Evolutionary conservation across 2,888 invertebrate genomes (phyloP), one percentile per base, ranked within the genome.

Genomic region (Polylopha cassiicola): DNA sequence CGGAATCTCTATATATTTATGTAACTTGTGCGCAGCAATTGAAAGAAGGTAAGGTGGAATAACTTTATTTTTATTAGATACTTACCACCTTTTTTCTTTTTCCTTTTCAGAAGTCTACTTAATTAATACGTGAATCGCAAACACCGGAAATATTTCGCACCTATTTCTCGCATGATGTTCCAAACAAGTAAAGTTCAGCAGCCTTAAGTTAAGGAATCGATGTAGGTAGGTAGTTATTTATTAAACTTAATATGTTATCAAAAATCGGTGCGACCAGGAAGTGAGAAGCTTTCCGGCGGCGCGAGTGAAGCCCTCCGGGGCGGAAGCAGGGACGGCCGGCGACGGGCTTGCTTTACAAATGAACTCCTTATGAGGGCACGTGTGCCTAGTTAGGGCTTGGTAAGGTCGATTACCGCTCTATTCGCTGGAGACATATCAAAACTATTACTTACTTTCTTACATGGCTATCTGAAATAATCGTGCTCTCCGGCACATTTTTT

Each of bases 341-440:
- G 71, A 74, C 78, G 65, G 62, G 68, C 71, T 61, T 75, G 79
- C 75, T 75, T 79, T 81, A 82, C 79, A 79, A 84, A 84, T 78
- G 70, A 70, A 74, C 62, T 55, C 61, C 65, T 79, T 79, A 79
- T 75, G 76, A 72, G 76, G 71, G 60, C 80, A 78, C 77, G 77
- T 73, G 73, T 62, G 55, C 57, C 28, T 10, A 7, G 43, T 30
- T 55, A 55, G 54, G 55, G 46, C 49, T 47, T 51, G 52, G 55
- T 53, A 62, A 54, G 63, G 63, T 67, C 69, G 66, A 58, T 63
- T 70, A 71, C 71, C 68, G 70, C 57, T 47, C 37, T 34, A 44
- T 44, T n/a, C 26, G 9, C 7, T 16, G 26, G 7, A 10, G 22
- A 24, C 17, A 13, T n/a, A 9, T 9, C 8, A 3, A 17, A 23